Conservation (phyloP, 2,888 invertebrate genomes). For the Ichneumoninae sp. region DNA sequence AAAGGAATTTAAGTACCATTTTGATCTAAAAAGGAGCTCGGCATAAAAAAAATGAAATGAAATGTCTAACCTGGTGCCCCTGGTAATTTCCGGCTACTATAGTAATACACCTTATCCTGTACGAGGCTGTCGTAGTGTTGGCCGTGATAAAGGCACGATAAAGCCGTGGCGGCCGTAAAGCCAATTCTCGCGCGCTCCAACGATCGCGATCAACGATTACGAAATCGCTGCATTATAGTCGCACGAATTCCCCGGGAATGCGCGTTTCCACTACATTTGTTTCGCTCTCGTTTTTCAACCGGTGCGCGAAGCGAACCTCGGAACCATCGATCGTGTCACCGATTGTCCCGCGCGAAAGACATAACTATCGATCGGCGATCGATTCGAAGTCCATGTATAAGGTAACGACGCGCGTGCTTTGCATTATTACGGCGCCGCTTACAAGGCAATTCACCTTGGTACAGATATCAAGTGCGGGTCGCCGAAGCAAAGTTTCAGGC, state of each 20-base stretch:
- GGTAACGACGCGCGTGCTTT: conserved; percentile 21
- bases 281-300: conserved; percentile 51
- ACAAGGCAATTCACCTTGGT: conserved; percentile 40
- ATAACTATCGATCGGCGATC: conserved; percentile 38
- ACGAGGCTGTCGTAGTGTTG: neutral
- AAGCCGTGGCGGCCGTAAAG: neutral
- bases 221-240: conserved; percentile 77
- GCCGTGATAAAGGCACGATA: neutral
- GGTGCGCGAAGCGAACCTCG: neutral
- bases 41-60: neutral
- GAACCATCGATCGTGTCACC: conserved; percentile 53
- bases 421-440: conserved; percentile 8
- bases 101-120: neutral
- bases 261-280: conserved; percentile 49
- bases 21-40: neutral
- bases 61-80: neutral
- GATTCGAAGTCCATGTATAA: conserved; percentile 33
- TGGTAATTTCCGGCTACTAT: neutral
- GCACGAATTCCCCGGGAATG: conserved; percentile 65
- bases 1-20: conserved; percentile 5
- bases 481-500: conserved; percentile 10
- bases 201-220: conserved; percentile 68
- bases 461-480: conserved; percentile 52
- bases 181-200: conserved; percentile 37
- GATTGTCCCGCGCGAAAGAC: conserved; percentile 39